phyloP scores from a whole-genome alignment of 2,113 vertebrate genomes.

The Toxotes chatareus region DNA sequence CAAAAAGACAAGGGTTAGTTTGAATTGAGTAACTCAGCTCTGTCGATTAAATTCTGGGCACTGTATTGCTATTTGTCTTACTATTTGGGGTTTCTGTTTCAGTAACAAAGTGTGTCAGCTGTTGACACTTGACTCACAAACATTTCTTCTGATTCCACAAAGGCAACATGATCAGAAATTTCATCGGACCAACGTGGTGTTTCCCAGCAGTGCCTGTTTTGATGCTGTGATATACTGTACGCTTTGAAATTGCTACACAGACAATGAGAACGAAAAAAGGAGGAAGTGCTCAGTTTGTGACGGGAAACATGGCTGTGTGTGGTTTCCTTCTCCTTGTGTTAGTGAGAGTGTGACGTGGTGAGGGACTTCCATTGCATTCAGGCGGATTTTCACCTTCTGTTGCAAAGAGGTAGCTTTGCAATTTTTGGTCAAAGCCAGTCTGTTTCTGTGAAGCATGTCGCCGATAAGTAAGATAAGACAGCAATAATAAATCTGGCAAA shows the following conservation, averaged over 20 bases:
- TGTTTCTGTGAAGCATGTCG: background rate
- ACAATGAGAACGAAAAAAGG: slow-evolving; percentile 49
- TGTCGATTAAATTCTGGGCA: background rate
- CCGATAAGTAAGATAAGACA: background rate
- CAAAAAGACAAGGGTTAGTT: background rate
- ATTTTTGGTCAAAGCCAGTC: background rate
- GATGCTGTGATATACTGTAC: background rate
- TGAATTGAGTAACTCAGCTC: background rate
- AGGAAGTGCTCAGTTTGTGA: slow-evolving; percentile 79
- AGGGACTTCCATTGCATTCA: slow-evolving; percentile 70
- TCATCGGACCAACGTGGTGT: background rate
- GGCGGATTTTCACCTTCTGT: background rate
- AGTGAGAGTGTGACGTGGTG: slow-evolving; percentile 56
- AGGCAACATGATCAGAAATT: background rate
- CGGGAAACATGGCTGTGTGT: slow-evolving; percentile 69
- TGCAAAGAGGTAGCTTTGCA: background rate
- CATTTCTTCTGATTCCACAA: background rate
- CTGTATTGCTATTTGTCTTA: background rate
- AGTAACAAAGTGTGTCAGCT: background rate
- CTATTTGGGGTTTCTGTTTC: background rate
- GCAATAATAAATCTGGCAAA: rapidly evolving
- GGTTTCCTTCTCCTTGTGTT: slow-evolving; percentile 76
- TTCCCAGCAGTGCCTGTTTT: slow-evolving; percentile 38
- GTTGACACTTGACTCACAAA: background rate
- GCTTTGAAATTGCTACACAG: slow-evolving; percentile 40